Percentiles rank a stretch among this genome's conserved stretches.
These are phyloP conservation scores for Drosophila sechellia DNA, from an alignment of 1,140 invertebrate species.

Conservation along the genomic window DNA sequence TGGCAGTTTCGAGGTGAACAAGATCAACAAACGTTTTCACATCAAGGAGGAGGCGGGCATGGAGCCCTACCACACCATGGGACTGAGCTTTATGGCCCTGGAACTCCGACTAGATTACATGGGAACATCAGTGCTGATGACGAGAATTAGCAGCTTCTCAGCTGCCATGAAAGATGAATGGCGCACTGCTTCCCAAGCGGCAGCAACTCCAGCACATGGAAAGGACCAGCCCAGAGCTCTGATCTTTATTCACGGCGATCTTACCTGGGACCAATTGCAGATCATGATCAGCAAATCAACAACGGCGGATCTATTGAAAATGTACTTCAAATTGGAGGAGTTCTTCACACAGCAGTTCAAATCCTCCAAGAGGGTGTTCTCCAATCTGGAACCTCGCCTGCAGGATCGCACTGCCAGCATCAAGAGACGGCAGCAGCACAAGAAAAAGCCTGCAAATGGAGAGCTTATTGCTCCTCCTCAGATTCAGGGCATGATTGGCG, in stretches of 20 bases:
- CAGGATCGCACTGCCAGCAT: constrained; percentile 85
- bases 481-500: constrained; percentile 28
- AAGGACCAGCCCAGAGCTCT: constrained; percentile 86
- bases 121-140: constrained; percentile 97
- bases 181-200: constrained; percentile 86
- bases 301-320: constrained; percentile 97
- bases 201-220: constrained; percentile 28
- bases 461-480: constrained; percentile 33
- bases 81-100: constrained; percentile 93
- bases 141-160: constrained; percentile 92
- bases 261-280: constrained; percentile 95
- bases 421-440: constrained; percentile 83
- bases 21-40: constrained; percentile 94
- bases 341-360: constrained; percentile 98
- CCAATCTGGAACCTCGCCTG: constrained; percentile 88
- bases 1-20: constrained; percentile 95
- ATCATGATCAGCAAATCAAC: constrained; percentile 98
- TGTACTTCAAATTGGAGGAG: constrained; percentile 98
- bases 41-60: constrained; percentile 95
- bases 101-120: constrained; percentile 97
- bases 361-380: constrained; percentile 95
- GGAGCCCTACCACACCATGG: constrained; percentile 95
- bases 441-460: constrained; percentile 80
- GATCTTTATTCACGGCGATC: constrained; percentile 96
- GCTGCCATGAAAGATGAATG: constrained; percentile 94